These are phyloP conservation scores for Spilarctia lutea DNA, from an alignment of 2,888 invertebrate species.

Conservation along the genomic window DNA sequence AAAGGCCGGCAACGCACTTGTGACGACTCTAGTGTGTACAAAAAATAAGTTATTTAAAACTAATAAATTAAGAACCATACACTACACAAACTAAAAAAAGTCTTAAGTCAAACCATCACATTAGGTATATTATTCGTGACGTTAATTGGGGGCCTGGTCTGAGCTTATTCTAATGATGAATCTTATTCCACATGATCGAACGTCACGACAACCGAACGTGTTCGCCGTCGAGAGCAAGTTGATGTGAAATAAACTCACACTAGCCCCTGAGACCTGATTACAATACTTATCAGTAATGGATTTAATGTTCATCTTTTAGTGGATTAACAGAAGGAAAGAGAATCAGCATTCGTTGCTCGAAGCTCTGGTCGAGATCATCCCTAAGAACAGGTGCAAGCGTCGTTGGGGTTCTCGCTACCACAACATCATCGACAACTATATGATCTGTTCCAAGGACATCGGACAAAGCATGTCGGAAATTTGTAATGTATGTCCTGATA, in stretches of 20 bases:
- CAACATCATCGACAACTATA: conserved; percentile 80
- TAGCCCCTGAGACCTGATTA: neutral
- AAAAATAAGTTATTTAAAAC: too few species aligned
- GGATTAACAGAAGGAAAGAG: conserved; percentile 71
- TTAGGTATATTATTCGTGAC: neutral
- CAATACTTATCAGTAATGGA: neutral
- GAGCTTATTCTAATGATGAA: too few species aligned
- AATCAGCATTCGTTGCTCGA: conserved; percentile 73
- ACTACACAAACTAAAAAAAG: neutral
- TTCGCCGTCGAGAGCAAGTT: too few species aligned
- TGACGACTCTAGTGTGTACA: too few species aligned
- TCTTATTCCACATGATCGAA: too few species aligned
- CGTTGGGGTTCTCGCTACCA: conserved; percentile 76
- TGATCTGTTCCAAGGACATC: conserved; percentile 79
- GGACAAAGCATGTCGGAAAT: conserved; percentile 80
- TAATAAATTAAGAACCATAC: too few species aligned
- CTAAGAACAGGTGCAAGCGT: conserved; percentile 72
- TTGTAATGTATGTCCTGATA: conserved; percentile 68
- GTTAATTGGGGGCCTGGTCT: too few species aligned
- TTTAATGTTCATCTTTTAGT: conserved; percentile 53
- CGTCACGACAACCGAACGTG: too few species aligned
- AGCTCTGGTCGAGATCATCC: conserved; percentile 70
- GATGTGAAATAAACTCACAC: too few species aligned
- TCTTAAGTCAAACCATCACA: neutral
- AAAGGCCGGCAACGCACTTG: too few species aligned